A percentile compares a stretch with the other conserved stretches of the same genome.
These are phyloP conservation scores for Ophraella communa DNA, from an alignment of 2,888 invertebrate genomes.

Conservation along the genomic window DNA sequence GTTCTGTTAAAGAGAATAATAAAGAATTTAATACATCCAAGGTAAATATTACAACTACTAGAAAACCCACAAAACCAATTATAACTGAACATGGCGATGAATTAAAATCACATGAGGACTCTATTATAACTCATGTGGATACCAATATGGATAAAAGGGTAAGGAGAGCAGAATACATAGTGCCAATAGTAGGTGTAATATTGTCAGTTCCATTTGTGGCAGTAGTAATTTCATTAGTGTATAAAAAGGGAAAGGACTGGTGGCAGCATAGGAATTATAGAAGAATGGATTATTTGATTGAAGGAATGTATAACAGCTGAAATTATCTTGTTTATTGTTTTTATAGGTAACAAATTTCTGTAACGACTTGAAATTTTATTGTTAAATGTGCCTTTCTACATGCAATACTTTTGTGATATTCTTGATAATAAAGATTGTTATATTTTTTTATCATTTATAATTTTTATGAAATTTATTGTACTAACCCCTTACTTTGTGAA, in stretches of 20 bases:
- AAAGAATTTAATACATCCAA: background rate
- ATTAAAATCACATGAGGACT: constrained; percentile 1
- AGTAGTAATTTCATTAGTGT: constrained; percentile 69
- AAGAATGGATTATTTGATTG: constrained; percentile 86
- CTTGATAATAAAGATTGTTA: constrained; percentile 40
- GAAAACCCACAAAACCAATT: constrained; percentile 14
- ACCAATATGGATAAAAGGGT: constrained; percentile 36
- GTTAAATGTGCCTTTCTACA: constrained; percentile 27
- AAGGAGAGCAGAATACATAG: constrained; percentile 68
- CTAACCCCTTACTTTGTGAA: too few species aligned
- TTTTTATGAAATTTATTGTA: background rate
- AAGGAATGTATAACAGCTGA: constrained; percentile 87
- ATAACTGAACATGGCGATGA: constrained; percentile 19
- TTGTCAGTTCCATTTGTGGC: constrained; percentile 78
- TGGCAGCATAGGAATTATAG: constrained; percentile 87
- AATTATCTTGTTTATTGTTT: background rate
- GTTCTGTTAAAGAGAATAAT: background rate
- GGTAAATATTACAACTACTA: constrained; percentile 2
- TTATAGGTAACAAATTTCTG: background rate
- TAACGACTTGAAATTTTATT: constrained; percentile 11
- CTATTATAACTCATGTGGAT: constrained; percentile 16
- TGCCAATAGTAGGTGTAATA: constrained; percentile 77
- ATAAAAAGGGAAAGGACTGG: constrained; percentile 78
- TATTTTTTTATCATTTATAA: constrained; percentile 24
- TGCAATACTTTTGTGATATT: constrained; percentile 47